Conservation (phyloP, 1,140 invertebrate genomes). For the Drosophila repleta region DNA sequence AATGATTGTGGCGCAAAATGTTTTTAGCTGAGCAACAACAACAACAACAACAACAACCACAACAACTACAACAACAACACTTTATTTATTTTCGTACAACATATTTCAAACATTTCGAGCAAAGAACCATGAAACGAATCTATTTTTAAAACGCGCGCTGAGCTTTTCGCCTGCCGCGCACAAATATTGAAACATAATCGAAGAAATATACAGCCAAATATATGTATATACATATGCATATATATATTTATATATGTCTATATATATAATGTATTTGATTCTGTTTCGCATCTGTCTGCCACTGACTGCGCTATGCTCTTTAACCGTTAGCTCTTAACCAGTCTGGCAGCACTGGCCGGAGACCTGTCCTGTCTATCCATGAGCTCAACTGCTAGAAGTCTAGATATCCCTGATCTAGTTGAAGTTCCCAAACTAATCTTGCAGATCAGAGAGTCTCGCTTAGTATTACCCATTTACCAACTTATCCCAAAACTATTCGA, state of each 20-base stretch:
- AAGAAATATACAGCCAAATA: constrained; percentile 57
- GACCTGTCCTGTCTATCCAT: background rate
- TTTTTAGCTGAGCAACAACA: constrained; percentile 7
- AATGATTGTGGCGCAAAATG: constrained; percentile 32
- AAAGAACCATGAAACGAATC: constrained; percentile 79
- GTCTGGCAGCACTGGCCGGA: background rate
- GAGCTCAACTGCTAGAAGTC: too few relatives aligned
- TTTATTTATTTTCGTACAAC: constrained; percentile 72
- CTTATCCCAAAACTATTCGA: too few relatives aligned
- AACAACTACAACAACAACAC: constrained; percentile 30
- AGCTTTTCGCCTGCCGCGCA: constrained; percentile 66
- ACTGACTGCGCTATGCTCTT: constrained; percentile 7
- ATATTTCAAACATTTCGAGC: constrained; percentile 75
- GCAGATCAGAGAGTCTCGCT: too few relatives aligned
- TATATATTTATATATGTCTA: constrained; percentile 18
- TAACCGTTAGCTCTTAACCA: background rate
- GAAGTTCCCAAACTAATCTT: too few relatives aligned
- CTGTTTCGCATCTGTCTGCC: constrained; percentile 7
- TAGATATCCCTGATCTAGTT: too few relatives aligned
- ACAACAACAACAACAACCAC: constrained; percentile 12
- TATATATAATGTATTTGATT: constrained; percentile 18
- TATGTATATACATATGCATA: constrained; percentile 16
- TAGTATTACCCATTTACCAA: too few relatives aligned
- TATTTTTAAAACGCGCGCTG: constrained; percentile 73
- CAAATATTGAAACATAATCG: constrained; percentile 82